These are phyloP conservation scores for Patella pellucida DNA, from an alignment of 2,888 invertebrate species.

Conservation along the genomic window DNA sequence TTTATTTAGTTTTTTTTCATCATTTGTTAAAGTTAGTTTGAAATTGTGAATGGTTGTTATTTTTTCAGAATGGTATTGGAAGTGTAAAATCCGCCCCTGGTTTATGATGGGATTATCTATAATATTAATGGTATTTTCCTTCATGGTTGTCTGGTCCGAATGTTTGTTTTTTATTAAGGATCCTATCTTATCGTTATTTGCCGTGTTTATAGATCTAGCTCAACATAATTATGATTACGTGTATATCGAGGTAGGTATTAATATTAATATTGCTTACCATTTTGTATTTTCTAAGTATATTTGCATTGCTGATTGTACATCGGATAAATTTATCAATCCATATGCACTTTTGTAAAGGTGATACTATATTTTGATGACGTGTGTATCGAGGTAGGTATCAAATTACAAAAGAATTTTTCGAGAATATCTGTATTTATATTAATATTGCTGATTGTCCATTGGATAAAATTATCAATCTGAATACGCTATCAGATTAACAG, in stretches of 20 bases:
- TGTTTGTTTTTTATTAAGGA: constrained; percentile 94
- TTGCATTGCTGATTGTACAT: too few relatives aligned
- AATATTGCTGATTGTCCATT: too few relatives aligned
- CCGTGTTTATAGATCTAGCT: constrained; percentile 89
- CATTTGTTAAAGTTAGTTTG: not conserved
- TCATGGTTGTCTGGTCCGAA: constrained; percentile 98
- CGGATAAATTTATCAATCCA: too few relatives aligned
- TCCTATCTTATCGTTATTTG: constrained; percentile 96
- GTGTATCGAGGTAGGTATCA: constrained; percentile 85
- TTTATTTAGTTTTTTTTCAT: not conserved
- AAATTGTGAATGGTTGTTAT: not conserved
- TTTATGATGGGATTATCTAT: constrained; percentile 78
- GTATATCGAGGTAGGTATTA: constrained; percentile 85
- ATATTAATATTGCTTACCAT: too few relatives aligned
- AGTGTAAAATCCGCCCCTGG: constrained; percentile 85
- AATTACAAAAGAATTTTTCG: too few relatives aligned
- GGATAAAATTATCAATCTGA: too few relatives aligned
- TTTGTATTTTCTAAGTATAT: too few relatives aligned
- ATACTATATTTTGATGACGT: constrained; percentile 94
- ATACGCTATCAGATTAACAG: too few relatives aligned
- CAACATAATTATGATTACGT: constrained; percentile 89
- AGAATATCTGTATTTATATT: too few relatives aligned
- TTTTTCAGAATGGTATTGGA: constrained; percentile 94
- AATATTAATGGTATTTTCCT: constrained; percentile 82
- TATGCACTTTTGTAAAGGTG: too few relatives aligned